These are phyloP conservation scores for Drosophila meridionalis DNA, from an alignment of 2,888 invertebrate genomes.

Conservation along the genomic window DNA sequence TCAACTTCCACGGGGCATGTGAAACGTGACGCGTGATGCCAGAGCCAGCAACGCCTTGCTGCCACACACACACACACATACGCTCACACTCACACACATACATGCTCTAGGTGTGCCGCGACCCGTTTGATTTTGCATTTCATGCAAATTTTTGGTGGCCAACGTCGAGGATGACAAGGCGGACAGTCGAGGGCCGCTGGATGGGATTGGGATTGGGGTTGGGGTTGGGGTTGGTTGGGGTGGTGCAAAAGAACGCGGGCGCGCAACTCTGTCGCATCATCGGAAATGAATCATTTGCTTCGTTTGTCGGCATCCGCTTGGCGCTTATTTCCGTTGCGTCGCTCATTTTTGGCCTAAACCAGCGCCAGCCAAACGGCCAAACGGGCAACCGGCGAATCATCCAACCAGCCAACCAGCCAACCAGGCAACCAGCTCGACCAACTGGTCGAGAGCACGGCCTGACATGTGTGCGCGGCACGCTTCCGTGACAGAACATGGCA, in stretches of 20 bases:
- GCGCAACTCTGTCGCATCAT: slow-evolving; percentile 80
- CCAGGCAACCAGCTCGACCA: slow-evolving; percentile 20
- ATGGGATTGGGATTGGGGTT: too few species aligned
- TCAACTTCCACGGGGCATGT: slow-evolving; percentile 68
- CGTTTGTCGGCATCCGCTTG: slow-evolving; percentile 84
- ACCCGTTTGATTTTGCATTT: slow-evolving; percentile 75
- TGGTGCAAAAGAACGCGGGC: slow-evolving; percentile 25
- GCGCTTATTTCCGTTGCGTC: slow-evolving; percentile 83
- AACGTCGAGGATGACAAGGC: slow-evolving; percentile 49
- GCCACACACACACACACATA: background rate
- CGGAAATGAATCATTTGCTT: slow-evolving; percentile 85
- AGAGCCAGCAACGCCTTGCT: slow-evolving; percentile 21
- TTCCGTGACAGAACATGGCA: slow-evolving; percentile 72
- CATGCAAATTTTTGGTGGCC: slow-evolving; percentile 77
- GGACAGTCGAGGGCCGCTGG: background rate
- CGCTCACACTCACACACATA: background rate
- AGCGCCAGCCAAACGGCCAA: slow-evolving; percentile 29
- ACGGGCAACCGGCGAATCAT: slow-evolving; percentile 19
- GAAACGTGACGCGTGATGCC: slow-evolving; percentile 64
- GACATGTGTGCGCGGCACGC: slow-evolving; percentile 80
- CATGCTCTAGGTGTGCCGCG: slow-evolving; percentile 32
- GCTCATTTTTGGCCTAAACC: slow-evolving; percentile 70
- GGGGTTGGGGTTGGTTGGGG: background rate
- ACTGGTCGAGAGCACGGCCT: slow-evolving; percentile 38
- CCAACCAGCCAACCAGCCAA: slow-evolving; percentile 22